These are phyloP conservation scores for Uloborus plumipes DNA, from an alignment of 2,888 invertebrate genomes.

Conservation along the genomic window DNA sequence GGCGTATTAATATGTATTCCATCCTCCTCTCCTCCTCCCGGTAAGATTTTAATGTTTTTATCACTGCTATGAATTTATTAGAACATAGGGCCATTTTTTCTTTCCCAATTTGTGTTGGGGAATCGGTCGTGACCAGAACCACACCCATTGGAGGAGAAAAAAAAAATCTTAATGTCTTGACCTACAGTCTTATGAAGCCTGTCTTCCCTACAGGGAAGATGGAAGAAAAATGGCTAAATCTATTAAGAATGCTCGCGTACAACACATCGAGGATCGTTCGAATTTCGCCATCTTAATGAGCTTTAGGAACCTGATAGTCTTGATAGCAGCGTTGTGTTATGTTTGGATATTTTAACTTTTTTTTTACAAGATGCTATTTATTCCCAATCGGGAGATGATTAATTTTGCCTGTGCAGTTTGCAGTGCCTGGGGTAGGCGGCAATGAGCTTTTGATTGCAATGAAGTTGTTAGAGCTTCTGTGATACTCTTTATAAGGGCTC, in stretches of 20 bases:
- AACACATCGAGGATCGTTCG: conserved; percentile 23
- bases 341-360: background rate
- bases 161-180: conserved; percentile 1
- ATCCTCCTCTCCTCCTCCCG: conserved; percentile 9
- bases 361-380: no score
- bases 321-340: background rate
- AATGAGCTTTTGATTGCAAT: conserved; percentile 14
- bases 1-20: conserved; percentile 58
- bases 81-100: conserved; percentile 14
- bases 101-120: conserved; percentile 13
- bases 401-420: no score
- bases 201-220: conserved; percentile 1
- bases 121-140: conserved; percentile 42
- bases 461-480: conserved; percentile 48
- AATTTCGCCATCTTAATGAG: conserved; percentile 54
- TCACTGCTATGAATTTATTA: conserved; percentile 62
- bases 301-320: conserved; percentile 28
- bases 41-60: conserved; percentile 55
- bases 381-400: no score
- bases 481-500: conserved; percentile 11
- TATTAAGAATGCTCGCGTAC: conserved; percentile 22
- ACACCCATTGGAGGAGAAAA: conserved; percentile 28
- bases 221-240: conserved; percentile 51
- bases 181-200: background rate
- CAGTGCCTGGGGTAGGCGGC: no score